Evolutionary conservation across 2,888 invertebrate species (phyloP).

Genomic region (Nasonia oneida): DNA sequence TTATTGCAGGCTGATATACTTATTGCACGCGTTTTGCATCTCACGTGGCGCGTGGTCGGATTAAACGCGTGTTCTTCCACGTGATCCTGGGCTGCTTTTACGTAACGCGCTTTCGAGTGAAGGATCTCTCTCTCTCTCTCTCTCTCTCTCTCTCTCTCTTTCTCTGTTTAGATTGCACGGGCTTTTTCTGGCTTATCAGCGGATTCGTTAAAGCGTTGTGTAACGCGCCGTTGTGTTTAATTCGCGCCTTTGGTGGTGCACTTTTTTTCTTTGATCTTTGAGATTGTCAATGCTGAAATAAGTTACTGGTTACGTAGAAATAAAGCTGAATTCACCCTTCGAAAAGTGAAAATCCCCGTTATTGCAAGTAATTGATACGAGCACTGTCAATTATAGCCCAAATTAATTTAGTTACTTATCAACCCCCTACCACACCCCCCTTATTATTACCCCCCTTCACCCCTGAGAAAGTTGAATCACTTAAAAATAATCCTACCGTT

Average conservation of each 20-base stretch:
- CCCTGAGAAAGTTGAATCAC: not conserved
- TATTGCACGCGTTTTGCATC: conserved; percentile 4
- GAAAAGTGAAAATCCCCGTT: too few relatives aligned
- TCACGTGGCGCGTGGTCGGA: conserved; percentile 47
- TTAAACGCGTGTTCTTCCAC: conserved; percentile 51
- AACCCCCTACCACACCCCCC: too few relatives aligned
- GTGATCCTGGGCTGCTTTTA: conserved; percentile 46
- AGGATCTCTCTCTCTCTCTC: not conserved
- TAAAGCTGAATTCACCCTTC: too few relatives aligned
- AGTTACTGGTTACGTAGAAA: too few relatives aligned
- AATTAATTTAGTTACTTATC: too few relatives aligned
- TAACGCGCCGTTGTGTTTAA: not conserved
- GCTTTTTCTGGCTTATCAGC: not conserved
- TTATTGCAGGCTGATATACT: not conserved
- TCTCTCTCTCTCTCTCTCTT: not conserved
- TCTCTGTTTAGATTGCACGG: not conserved
- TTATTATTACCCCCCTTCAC: not conserved
- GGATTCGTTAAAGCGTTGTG: not conserved
- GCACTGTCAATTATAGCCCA: too few relatives aligned
- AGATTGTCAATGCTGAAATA: too few relatives aligned
- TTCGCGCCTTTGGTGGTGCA: not conserved
- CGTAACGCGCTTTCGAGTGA: conserved; percentile 23
- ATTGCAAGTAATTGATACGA: too few relatives aligned
- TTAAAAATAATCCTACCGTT: conserved; percentile 50
- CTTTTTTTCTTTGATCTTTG: not conserved